Percentiles rank a stretch among this genome's conserved stretches.
These are phyloP conservation scores for Ornithoptera alexandrae DNA, from an alignment of 2,888 invertebrate species.

Conservation along the genomic window DNA sequence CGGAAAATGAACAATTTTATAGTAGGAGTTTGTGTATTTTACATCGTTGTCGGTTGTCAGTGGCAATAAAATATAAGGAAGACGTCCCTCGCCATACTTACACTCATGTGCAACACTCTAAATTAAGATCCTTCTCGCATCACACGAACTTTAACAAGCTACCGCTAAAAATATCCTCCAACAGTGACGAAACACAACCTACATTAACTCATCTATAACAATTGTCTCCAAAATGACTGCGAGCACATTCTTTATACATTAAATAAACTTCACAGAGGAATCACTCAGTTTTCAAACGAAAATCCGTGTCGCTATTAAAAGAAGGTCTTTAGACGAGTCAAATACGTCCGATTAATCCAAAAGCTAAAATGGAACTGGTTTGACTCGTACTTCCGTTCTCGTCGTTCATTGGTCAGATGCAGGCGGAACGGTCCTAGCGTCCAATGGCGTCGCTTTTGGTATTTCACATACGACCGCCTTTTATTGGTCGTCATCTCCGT, in stretches of 20 bases:
- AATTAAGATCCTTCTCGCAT: slow-evolving; percentile 73
- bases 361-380: slow-evolving; percentile 75
- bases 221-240: slow-evolving; percentile 26
- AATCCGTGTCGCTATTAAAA: slow-evolving; percentile 24
- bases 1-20: slow-evolving; percentile 7
- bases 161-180: slow-evolving; percentile 72
- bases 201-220: slow-evolving; percentile 41
- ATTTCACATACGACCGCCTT: slow-evolving; percentile 62
- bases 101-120: slow-evolving; percentile 71
- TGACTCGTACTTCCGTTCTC: slow-evolving; percentile 61
- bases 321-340: slow-evolving; percentile 2
- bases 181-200: slow-evolving; percentile 71
- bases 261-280: slow-evolving; percentile 17
- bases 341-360: slow-evolving; percentile 53
- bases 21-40: not conserved
- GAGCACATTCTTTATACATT: slow-evolving; percentile 28
- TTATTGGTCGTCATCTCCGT: slow-evolving; percentile 62
- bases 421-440: slow-evolving; percentile 45
- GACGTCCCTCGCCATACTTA: slow-evolving; percentile 64
- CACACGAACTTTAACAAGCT: slow-evolving; percentile 74
- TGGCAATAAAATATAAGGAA: slow-evolving; percentile 56
- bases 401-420: slow-evolving; percentile 57
- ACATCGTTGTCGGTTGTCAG: slow-evolving; percentile 6
- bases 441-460: slow-evolving; percentile 53
- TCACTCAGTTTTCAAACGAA: slow-evolving; percentile 32